Evolutionary conservation across 2,113 vertebrate species (phyloP), one percentile per base, ranked within the genome.

Genomic region (Ciconia stormi): DNA sequence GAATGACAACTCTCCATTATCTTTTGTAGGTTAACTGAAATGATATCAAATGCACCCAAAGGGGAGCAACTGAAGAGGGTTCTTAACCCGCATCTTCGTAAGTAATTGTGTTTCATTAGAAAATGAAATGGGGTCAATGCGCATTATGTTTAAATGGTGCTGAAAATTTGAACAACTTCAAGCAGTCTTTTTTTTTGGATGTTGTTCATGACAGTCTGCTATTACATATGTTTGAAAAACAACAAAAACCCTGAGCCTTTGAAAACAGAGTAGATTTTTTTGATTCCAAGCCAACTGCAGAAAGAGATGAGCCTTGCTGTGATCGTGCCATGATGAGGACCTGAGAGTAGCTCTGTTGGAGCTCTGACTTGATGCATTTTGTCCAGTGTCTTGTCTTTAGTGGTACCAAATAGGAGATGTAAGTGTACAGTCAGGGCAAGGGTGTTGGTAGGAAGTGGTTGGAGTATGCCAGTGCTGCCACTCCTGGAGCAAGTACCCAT

Each of bases 51-150:
- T 74, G 98, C 98, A 89, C 97, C 97, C 40, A 98, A 98, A 89
- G 99, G 99, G 55, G 99, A 99, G 6, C 99, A 99, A 63, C 96
- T 99, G 94, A 99, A 99, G 97, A 98, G 98, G 90, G 97, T 99
- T 74, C 98, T 99, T 42, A 99, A 99, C 93, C 99, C 99, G 0
- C 98, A 99, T 84, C 98, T 99, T 46, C 97, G 99, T 99, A 94
- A 99, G 99, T 99, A 74, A 38, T 11, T 29, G 12, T 38, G 8
- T 26, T 71, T 29, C 3, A 3, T 18, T 32, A 36, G 50, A 6
- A 34, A 23, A 4, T 26, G 5, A 15, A 46, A 10, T 3, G 50
- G 10, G 73, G 11, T 59, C 61, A 3, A 0, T 15, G 8, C 9
- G 2, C 11, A 1, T 55, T 23, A 2, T 4, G 40, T 42, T 59